Conservation (phyloP, 2,113 vertebrate genomes). For the Lamprotornis superbus region DNA sequence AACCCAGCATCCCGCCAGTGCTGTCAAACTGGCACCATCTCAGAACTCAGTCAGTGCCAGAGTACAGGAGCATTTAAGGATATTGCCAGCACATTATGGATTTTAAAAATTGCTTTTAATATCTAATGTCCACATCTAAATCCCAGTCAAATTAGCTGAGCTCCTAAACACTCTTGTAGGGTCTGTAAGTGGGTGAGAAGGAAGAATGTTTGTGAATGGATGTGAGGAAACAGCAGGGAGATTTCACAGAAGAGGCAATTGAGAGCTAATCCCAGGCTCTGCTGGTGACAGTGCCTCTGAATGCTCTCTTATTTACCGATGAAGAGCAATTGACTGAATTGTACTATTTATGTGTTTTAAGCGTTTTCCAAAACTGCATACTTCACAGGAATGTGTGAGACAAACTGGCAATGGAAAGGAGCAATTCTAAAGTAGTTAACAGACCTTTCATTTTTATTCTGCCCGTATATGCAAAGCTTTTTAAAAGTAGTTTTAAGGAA, state of each 20-base stretch:
- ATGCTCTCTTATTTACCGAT: neutral
- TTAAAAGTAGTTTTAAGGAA: neutral
- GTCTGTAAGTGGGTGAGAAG: neutral
- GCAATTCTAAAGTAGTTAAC: neutral
- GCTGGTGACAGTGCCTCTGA: neutral
- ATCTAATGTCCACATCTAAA: neutral
- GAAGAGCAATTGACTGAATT: neutral
- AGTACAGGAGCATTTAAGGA: neutral
- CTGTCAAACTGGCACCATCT: neutral
- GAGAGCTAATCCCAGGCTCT: neutral
- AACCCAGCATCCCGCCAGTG: neutral
- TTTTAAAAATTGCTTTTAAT: neutral
- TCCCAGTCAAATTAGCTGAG: neutral
- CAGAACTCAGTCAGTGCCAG: neutral
- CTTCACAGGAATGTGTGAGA: neutral
- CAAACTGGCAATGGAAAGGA: neutral
- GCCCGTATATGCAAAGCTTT: neutral
- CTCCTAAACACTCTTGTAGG: neutral
- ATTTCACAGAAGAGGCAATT: neutral
- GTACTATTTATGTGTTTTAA: neutral
- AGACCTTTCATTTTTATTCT: neutral
- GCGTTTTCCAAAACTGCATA: neutral
- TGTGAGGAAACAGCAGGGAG: neutral
- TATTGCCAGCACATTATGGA: accelerated
- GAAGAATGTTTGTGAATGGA: neutral